A percentile compares a stretch with the other conserved stretches of the same genome.
Evolutionary conservation across 2,888 invertebrate genomes (phyloP).

Genomic region (Epirrita christyi): DNA sequence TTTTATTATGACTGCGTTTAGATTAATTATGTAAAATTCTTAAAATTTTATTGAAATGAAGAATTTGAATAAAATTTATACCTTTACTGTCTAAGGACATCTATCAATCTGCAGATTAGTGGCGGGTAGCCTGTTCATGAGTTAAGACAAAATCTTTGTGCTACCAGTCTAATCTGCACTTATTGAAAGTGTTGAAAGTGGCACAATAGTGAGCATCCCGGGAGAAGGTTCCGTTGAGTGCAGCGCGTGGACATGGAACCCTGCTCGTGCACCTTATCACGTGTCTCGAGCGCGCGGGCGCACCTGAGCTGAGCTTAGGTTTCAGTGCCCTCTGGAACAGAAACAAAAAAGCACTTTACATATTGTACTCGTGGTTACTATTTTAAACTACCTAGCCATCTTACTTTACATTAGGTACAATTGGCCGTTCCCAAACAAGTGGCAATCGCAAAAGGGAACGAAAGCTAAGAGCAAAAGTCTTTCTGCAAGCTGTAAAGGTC

Average conservation of each 20-base stretch:
- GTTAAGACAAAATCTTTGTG: background rate
- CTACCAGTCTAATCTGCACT: background rate
- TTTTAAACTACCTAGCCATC: no score
- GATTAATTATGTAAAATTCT: constrained; percentile 43
- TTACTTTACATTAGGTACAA: no score
- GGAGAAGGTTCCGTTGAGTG: constrained; percentile 57
- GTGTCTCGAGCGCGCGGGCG: constrained; percentile 44
- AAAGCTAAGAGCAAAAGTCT: no score
- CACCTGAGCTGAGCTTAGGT: constrained; percentile 57
- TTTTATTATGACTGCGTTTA: constrained; percentile 59
- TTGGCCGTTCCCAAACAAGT: no score
- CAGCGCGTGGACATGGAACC: constrained; percentile 66
- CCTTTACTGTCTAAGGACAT: constrained; percentile 59
- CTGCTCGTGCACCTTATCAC: constrained; percentile 77
- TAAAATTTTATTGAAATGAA: constrained; percentile 49
- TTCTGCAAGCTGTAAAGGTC: no score
- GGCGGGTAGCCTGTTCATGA: background rate
- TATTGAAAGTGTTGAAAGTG: constrained; percentile 59
- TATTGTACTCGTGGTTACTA: no score
- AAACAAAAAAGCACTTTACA: constrained; percentile 6
- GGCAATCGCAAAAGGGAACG: no score
- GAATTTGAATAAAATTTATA: constrained; percentile 55
- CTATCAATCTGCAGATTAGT: background rate
- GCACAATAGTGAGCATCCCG: constrained; percentile 81
- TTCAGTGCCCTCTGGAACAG: constrained; percentile 68